Base-by-base conservation (phyloP, 2,888 invertebrate species). In the Oasisia sp. region DNA sequence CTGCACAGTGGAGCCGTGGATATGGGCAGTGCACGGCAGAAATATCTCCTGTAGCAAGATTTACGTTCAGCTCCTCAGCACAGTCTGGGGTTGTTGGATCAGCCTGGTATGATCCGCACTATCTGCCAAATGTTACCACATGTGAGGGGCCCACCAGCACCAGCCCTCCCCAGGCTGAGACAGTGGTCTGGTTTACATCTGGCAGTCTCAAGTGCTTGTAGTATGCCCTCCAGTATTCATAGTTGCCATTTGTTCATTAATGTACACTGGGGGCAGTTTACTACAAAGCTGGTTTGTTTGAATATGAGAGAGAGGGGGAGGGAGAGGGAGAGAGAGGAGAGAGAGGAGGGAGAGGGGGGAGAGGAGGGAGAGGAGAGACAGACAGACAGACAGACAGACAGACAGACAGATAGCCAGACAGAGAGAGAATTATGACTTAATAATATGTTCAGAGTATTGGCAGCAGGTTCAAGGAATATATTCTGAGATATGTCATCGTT, bases 21-120 rank as follows among this genome's bases (percentile, higher is more conserved):
- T 27, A 74, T 74, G 74, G 74, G 74, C 74, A 27, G 19, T 74
- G 74, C n/a, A n/a, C 27, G 74, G 74, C 74, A 74, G 74, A 74
- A 74, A 74, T 74, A 74, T 74, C 74, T 74, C 74, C 74, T 74
- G 74, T 27, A n/a, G 74, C 27, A 74, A 74, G 74, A 74, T 74
- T 74, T 74, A 74, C 74, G n/a, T n/a, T 27, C 27, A 27, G 74
- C 74, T 74, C 74, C 74, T 27, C 74, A 27, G 14, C 74, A 14
- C 50, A 12, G 50, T 50, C 8, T 9, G 50, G 50, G 50, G 50
- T 50, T 50, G 50, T 50, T 50, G 50, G 50, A 50, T 50, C 50
- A 50, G 50, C 4, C 7, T 50, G 50, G 50, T 12, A 50, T 50
- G 50, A 50, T 50, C 50, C 8, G 12, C 74, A 74, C 74, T 27